Evolutionary conservation across 2,797 vertebrate genomes (phyloP).

Genomic region (Phrynocephalus vlangalii): DNA sequence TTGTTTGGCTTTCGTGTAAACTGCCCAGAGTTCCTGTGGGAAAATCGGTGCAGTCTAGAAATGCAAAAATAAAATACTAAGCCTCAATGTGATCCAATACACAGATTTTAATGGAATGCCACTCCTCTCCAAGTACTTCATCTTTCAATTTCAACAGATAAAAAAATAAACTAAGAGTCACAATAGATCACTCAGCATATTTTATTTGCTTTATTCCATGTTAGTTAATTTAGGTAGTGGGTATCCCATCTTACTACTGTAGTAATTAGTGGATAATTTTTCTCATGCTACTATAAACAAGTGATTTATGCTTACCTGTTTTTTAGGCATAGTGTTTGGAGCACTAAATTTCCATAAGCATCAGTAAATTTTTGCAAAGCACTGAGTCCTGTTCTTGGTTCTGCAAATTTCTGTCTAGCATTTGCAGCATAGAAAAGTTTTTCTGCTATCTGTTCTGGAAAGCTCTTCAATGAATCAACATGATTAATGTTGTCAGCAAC

Average conservation of each 20-base stretch:
- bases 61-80: background rate
- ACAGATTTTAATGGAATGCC: background rate
- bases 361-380: slow-evolving; percentile 91
- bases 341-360: slow-evolving; percentile 90
- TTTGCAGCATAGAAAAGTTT: slow-evolving; percentile 91
- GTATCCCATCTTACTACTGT: background rate
- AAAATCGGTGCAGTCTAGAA: no score
- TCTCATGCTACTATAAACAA: background rate
- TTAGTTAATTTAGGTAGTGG: background rate
- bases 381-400: slow-evolving; percentile 83
- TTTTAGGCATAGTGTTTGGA: slow-evolving; percentile 90
- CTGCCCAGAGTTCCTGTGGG: no score
- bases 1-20: no score
- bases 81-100: background rate
- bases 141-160: background rate
- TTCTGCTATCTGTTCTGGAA: slow-evolving; percentile 95
- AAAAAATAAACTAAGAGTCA: background rate
- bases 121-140: background rate
- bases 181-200: background rate
- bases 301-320: slow-evolving; percentile 81
- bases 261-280: background rate
- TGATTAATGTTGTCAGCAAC: slow-evolving; percentile 92
- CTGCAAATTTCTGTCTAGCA: slow-evolving; percentile 88
- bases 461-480: slow-evolving; percentile 92
- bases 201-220: background rate